These are phyloP conservation scores for Cygnus buccinator DNA, from an alignment of 2,113 vertebrate species.

Conservation along the genomic window DNA sequence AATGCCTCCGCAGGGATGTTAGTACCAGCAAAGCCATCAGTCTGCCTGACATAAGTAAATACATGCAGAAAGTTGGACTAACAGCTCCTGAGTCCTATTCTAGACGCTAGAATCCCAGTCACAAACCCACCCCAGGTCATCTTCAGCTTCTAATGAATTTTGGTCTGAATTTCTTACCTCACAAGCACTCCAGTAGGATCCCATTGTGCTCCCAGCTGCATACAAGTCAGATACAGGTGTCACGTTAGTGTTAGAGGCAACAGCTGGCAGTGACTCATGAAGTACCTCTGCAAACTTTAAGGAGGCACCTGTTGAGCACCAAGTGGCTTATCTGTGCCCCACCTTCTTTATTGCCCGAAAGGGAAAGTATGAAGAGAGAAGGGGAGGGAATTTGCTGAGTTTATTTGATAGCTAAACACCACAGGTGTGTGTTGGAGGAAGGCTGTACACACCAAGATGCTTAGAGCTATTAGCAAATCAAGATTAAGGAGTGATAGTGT, in stretches of 20 bases:
- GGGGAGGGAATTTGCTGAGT: not conserved
- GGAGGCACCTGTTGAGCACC: not conserved
- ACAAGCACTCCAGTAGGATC: slow-evolving; percentile 8
- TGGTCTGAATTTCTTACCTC: slow-evolving; percentile 14
- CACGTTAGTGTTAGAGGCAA: not conserved
- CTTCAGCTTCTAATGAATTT: not conserved
- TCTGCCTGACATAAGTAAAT: not conserved
- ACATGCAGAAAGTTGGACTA: not conserved
- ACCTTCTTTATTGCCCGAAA: slow-evolving; percentile 23
- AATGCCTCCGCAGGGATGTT: not conserved
- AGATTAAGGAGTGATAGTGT: not conserved
- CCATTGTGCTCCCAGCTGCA: slow-evolving; percentile 25
- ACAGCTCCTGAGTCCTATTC: not conserved
- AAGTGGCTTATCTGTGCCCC: not conserved
- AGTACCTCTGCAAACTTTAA: not conserved
- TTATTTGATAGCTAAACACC: not conserved
- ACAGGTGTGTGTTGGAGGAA: not conserved
- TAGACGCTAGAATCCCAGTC: not conserved
- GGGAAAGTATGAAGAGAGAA: slow-evolving; percentile 7
- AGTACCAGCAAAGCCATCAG: not conserved
- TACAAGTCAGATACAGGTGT: not conserved
- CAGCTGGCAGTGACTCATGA: not conserved
- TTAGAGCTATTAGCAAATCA: not conserved
- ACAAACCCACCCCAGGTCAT: not conserved
- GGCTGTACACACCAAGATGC: not conserved